These are phyloP conservation scores for Brachyalestes nurse DNA, from an alignment of 2,797 vertebrate species.

Conservation along the genomic window DNA sequence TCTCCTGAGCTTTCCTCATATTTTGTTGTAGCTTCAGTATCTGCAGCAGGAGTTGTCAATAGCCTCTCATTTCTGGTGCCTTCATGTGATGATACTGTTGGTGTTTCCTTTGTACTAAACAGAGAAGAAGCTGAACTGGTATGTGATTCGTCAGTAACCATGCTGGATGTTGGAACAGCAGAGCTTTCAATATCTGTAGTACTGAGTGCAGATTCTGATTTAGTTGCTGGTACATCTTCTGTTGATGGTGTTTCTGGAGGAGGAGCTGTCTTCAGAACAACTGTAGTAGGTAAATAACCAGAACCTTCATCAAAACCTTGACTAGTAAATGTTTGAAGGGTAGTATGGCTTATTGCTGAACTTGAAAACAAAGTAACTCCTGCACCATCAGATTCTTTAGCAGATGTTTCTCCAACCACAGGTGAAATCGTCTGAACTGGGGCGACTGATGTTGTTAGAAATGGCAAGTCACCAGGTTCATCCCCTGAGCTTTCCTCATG, in stretches of 20 bases:
- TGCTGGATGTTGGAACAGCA: not conserved
- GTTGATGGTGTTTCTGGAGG: not conserved
- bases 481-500: conserved; percentile 47
- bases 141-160: not conserved
- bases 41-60: conserved; percentile 16
- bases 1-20: conserved; percentile 47
- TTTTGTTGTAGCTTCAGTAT: conserved; percentile 2
- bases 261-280: conserved; percentile 23
- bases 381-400: not conserved
- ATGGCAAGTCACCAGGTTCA: not conserved
- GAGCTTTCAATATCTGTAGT: conserved; percentile 7
- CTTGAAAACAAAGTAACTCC: not conserved
- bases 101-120: not conserved
- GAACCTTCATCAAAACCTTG: conserved; percentile 30
- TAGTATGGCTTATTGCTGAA: not conserved
- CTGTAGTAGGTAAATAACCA: conserved; percentile 17
- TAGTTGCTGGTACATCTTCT: not conserved
- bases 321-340: not conserved
- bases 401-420: conserved; percentile 1
- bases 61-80: not conserved
- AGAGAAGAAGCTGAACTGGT: not conserved
- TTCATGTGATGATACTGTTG: not conserved
- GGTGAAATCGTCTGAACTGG: conserved; percentile 20
- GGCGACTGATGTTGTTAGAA: conserved; percentile 6
- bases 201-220: too few species aligned